Base-by-base conservation (phyloP, 2,888 invertebrate species). In the Drosophila nr. fundita region DNA sequence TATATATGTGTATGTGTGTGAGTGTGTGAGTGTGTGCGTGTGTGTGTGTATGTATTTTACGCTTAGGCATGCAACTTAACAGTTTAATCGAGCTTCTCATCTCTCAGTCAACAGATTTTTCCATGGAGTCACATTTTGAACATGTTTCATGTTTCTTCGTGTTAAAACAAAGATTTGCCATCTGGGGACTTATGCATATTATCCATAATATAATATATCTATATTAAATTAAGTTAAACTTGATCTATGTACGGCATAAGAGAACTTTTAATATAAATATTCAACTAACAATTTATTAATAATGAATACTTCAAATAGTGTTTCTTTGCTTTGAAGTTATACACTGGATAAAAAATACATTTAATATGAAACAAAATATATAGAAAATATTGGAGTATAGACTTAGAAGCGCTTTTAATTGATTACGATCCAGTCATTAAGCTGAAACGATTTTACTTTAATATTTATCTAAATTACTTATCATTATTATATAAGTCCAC, bases 301-400 rank as follows among this genome's bases (percentile, higher is more conserved):
- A 42, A 42, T 21, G 42, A 13, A 13, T 42, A 21, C 13, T 13
- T 1, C 13, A 13, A 21, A 42, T 21, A 42, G 1, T 21, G 2
- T 11, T 2, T 11, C 38, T 29, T 30, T 30, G 30, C 30, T 30
- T 8, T 30, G 30, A 30, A 8, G 27, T 27, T 27, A 27, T 27
- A 27, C 10, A 11, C 30, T 34, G 32, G 0, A 1, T 7, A 38
- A 0, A 3, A 15, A 38, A 38, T 0, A 30, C 2, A 30, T 30
- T 30, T 0, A 30, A 30, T 30, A 30, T 30, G 30, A 30, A 2
- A 30, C 8, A 30, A 8, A 2, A 6, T 34, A 34, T 1, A 18
- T 0, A 18, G 3, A 10, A 15, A 18, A 15, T 1, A 1, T 15
- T 5, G 36, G 1, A 36, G n/a, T n/a, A n/a, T 0, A 7, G 36